Evolutionary conservation across 1,140 invertebrate genomes (phyloP).

Genomic region (Nasonia giraulti): DNA sequence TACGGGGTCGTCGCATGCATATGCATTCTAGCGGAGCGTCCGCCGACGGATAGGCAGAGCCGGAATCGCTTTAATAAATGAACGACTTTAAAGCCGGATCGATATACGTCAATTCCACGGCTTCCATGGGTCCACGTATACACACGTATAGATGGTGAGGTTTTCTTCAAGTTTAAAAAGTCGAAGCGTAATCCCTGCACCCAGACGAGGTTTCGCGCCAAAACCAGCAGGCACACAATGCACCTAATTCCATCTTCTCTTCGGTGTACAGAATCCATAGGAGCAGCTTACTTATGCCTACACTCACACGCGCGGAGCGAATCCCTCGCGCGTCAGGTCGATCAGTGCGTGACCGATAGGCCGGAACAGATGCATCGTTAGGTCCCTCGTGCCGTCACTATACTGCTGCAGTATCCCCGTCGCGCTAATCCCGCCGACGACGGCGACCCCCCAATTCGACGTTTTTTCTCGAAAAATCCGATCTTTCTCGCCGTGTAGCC

Average conservation of each 20-base stretch:
- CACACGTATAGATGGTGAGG: background rate
- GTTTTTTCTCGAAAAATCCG: slow-evolving; percentile 21
- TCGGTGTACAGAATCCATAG: background rate
- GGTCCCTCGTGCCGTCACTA: background rate
- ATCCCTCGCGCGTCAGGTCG: background rate
- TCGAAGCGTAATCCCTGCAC: background rate
- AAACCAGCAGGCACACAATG: slow-evolving; percentile 3
- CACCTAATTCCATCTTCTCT: no score
- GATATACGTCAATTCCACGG: slow-evolving; percentile 10
- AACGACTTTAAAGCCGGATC: slow-evolving; percentile 47
- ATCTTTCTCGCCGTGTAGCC: background rate
- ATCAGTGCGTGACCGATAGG: slow-evolving; percentile 39
- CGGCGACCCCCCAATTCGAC: slow-evolving; percentile 49
- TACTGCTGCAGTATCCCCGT: background rate
- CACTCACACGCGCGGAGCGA: slow-evolving; percentile 1
- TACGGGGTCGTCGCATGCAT: background rate
- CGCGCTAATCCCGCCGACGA: background rate
- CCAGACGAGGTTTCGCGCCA: background rate
- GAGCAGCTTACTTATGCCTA: background rate
- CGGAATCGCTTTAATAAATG: slow-evolving; percentile 50
- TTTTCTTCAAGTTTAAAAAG: background rate
- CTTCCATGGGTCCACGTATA: background rate
- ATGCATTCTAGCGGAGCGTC: background rate
- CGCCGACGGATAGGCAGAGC: background rate
- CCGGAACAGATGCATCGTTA: slow-evolving; percentile 51